Conservation (phyloP, 2,797 vertebrate genomes). For the Tiaroga cobitis region DNA sequence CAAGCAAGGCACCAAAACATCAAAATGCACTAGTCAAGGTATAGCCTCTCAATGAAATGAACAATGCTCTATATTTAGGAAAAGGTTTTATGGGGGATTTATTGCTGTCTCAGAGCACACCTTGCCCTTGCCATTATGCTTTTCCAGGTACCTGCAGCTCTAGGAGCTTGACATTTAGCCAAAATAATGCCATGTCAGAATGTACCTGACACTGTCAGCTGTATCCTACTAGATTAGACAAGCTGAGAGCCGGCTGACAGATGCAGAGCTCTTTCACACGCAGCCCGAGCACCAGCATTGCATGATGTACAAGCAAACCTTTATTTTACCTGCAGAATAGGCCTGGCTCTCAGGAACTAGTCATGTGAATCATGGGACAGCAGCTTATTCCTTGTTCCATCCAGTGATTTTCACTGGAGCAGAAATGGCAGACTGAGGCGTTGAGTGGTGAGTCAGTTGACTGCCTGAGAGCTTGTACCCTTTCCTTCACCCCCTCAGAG, state of each 20-base stretch:
- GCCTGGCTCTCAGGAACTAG: neutral
- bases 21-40: conserved; percentile 16
- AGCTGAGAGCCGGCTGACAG: conserved; percentile 15
- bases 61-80: conserved; percentile 37
- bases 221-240: conserved; percentile 20
- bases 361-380: conserved; percentile 8
- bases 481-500: conserved; percentile 57
- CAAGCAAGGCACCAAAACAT: neutral
- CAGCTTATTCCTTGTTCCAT: neutral
- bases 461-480: conserved; percentile 48
- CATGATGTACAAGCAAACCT: conserved; percentile 5
- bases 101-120: conserved; percentile 37
- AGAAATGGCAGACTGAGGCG: conserved; percentile 30
- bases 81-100: conserved; percentile 35
- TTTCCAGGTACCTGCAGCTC: conserved; percentile 63
- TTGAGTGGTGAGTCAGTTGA: conserved; percentile 43
- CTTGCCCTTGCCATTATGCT: conserved; percentile 33
- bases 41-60: conserved; percentile 17
- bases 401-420: conserved; percentile 30
- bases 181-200: conserved; percentile 55
- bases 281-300: neutral
- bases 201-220: conserved; percentile 42
- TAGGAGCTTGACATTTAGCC: conserved; percentile 70
- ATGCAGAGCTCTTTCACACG: conserved; percentile 11
- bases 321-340: conserved; percentile 2